Base-by-base conservation (phyloP, 2,888 invertebrate species). In the Sinhomidia bicolor region DNA sequence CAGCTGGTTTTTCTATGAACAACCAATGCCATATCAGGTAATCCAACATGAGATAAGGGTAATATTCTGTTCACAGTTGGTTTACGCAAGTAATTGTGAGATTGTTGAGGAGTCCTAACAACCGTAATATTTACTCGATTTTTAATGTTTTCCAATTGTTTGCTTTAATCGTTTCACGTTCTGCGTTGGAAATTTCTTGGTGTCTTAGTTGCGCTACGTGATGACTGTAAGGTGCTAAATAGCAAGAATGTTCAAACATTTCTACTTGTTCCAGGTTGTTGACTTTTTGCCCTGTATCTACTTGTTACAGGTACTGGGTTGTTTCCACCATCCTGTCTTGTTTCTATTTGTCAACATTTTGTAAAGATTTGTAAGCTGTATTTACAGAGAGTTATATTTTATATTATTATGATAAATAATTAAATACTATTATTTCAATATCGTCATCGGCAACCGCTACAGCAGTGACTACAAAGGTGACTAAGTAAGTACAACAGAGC, bases 41-140 rank as follows among this genome's bases (percentile, higher is more conserved):
- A n/a, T 29, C 47, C 23, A 32, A 36, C 17, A 3, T 20, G 6
- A 9, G 47, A 0, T 9, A 78, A n/a, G 0, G 79, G 79, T 10
- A 79, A 6, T 9, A 79, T 79, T 57, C 57, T 20, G 6, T 79
- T 57, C 0, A 57, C 57, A n/a, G 79, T 79, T 20, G 79, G 79
- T n/a, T 79, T 79, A 1, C 79, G 2, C 7, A 57, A 32, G n/a
- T 79, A 79, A 36, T 36, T 20, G 7, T 17, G 12, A 2, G 54
- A 17, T 1, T 9, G 5, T n/a, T 79, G 36, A 17, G 7, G 9
- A 7, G 51, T 79, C 4, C 51, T 2, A 6, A 79, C 36, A 6
- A 79, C 57, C 32, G 32, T 79, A 12, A 79, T 57, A 10, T 29
- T 36, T 2, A 54, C 36, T 17, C 57, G 5, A 51, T 57, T 79